A percentile compares a stretch with the other conserved stretches of the same genome.
These are phyloP conservation scores for Catajapyx aquilonaris DNA, from an alignment of 1,140 invertebrate genomes.

Conservation along the genomic window DNA sequence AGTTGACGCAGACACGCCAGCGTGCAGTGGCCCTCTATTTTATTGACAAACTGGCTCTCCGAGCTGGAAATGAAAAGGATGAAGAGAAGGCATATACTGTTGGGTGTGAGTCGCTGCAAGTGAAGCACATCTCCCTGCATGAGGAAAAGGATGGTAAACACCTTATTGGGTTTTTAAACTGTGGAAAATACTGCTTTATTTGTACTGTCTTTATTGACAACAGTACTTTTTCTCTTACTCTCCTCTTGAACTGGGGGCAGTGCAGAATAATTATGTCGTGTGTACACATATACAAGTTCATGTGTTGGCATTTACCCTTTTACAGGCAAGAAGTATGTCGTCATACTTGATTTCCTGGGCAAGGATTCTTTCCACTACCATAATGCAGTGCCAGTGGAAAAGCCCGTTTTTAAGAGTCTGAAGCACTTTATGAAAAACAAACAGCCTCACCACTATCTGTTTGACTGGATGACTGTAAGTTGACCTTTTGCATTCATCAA, in stretches of 20 bases:
- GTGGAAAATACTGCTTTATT: too few species aligned
- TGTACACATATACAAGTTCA: too few species aligned
- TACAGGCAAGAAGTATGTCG: constrained; percentile 54
- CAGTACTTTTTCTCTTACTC: too few species aligned
- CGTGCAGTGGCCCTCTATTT: constrained; percentile 96
- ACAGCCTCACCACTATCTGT: constrained; percentile 83
- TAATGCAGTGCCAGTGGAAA: constrained; percentile 94
- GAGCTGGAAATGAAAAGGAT: constrained; percentile 99
- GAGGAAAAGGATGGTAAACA: constrained; percentile 72
- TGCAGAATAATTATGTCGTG: too few species aligned
- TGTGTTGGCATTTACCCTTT: too few species aligned
- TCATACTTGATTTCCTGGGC: constrained; percentile 97
- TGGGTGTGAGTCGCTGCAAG: constrained; percentile 95
- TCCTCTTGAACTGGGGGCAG: too few species aligned
- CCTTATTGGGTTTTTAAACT: too few species aligned
- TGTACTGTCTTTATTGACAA: too few species aligned
- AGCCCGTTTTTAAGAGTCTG: constrained; percentile 95
- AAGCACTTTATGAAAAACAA: constrained; percentile 97
- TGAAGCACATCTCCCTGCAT: constrained; percentile 86
- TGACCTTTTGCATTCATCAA: background rate
- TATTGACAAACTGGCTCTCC: constrained; percentile 93
- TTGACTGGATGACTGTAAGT: constrained; percentile 83
- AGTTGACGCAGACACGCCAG: constrained; percentile 95
- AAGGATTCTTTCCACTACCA: constrained; percentile 84
- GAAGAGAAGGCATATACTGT: constrained; percentile 98